Base-by-base conservation (phyloP, 1,140 invertebrate genomes). In the Nephila pilipes region DNA sequence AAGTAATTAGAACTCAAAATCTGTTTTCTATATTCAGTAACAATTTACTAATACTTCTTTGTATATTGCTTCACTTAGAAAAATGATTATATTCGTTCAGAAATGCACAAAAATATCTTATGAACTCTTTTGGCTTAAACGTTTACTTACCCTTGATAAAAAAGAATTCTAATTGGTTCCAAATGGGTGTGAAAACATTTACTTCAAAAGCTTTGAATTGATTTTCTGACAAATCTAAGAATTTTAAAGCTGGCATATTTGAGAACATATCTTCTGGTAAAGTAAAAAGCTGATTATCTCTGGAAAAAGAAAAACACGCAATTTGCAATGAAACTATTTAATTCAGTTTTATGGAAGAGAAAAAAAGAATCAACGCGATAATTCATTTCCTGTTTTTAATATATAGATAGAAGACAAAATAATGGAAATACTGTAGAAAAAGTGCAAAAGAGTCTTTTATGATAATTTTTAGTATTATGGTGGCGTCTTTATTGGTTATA, bases 171-270 rank as follows among this genome's bases (percentile, higher is more conserved):
- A 87, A 16, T 36, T 75, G 65, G 20, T 29, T 80, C 88, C 88
- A 90, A 29, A 90, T 22, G 10, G 88, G 69, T 22, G 22, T 25
- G 12, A 90, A 90, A 36, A 46, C 29, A 54, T 32, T 20, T 6
- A 36, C 57, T 90, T 90, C 65, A 57, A 90, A 90, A 12, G 25
- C 36, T 57, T 80, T 90, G 38, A 90, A 80, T 36, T 57, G 54
- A 58, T 90, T 90, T 12, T 57, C 16, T 32, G 88, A 79, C 3
- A 90, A 80, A 22, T 90, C 88, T 38, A 90, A 57, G 32, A 20
- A 57, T 58, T 32, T 57, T 29, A 90, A n/a, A 2, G 88, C 88
- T 79, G 88, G 88, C 88, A 90, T 90, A 38, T 90, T 90, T 57
- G 79, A 69, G 22, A 90, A 90, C 88, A 90, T 90, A 22, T 90